Base-by-base conservation (phyloP, 2,797 vertebrate species). In the Furcifer pardalis region DNA sequence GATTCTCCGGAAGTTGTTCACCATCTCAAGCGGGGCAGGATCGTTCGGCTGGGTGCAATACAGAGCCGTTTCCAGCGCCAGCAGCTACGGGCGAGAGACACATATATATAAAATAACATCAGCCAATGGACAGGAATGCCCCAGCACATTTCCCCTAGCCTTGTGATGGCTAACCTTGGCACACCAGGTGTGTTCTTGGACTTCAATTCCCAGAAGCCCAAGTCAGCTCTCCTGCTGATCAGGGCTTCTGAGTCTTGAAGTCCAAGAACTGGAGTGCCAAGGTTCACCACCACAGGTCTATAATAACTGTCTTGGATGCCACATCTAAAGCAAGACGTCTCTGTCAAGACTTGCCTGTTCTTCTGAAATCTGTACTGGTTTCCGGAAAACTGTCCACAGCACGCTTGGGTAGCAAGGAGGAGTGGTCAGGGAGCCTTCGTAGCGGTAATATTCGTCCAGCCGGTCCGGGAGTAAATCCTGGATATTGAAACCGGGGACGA, bases 381-480 rank as follows among this genome's bases (percentile, higher is more conserved):
- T 97, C 88, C 96, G 95, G 94, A 99, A 99, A 40, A 99, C 93
- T 0, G 98, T 99, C 99, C 99, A 99, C 87, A 98, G 95, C 77
- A 99, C 98, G 0, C 97, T 98, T 0, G 98, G 98, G 90, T 97
- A 97, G 93, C 99, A 99, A 0, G 99, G 99, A 21, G 98, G 99
- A 1, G 98, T 98, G 1, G 98, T 99, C 93, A 99, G 95, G 37
- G 98, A 99, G 6, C 99, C 99, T 23, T 97, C 95, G 0, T 99
- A 99, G 81, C 97, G 98, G 83, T 98, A 99, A 88, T 97, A 99
- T 85, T 99, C 97, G 21, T 97, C 95, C 87, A 98, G 90, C 44
- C 87, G 96, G 15, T 91, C 72, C 2, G 99, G 99, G 84, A 99
- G 95, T 88, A 99, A 96, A 0, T 94, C 92, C 88, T 89, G 95